phyloP scores from a whole-genome alignment of 2,113 vertebrate genomes.

The Heterocephalus glaber region DNA sequence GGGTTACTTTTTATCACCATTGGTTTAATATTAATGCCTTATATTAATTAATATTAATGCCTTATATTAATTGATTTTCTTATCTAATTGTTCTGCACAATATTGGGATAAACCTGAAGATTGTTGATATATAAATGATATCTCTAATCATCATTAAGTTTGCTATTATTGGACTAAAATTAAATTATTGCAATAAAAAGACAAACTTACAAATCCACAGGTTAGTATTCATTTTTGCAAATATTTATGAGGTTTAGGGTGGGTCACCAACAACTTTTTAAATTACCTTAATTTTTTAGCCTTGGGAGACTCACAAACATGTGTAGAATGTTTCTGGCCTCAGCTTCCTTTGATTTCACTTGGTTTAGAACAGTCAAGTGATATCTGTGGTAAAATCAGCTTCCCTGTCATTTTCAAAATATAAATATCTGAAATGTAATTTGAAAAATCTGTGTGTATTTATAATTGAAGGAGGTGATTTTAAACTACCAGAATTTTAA shows the following conservation, averaged over 20 bases:
- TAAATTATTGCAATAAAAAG: not conserved
- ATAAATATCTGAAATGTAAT: not conserved
- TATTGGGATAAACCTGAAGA: not conserved
- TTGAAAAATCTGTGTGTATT: not conserved
- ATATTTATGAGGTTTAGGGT: not conserved
- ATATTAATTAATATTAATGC: too few species aligned
- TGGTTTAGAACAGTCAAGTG: not conserved
- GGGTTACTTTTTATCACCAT: too few species aligned
- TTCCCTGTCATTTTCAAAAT: not conserved
- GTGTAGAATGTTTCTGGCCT: not conserved
- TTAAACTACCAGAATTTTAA: not conserved
- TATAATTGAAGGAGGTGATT: not conserved
- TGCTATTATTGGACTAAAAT: not conserved
- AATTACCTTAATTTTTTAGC: not conserved
- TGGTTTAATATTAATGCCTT: not conserved
- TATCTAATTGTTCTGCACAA: not conserved
- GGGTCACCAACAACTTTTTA: not conserved
- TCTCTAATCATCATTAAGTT: not conserved
- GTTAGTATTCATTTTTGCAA: not conserved
- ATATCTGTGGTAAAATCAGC: too few species aligned
- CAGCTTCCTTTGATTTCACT: not conserved
- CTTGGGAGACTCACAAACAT: not conserved
- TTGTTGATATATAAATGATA: not conserved
- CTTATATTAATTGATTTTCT: not conserved
- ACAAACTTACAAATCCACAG: not conserved